Percentiles rank a stretch among this genome's conserved stretches.
Conservation (phyloP, 1,140 invertebrate genomes). For the Aphidius ervi region DNA sequence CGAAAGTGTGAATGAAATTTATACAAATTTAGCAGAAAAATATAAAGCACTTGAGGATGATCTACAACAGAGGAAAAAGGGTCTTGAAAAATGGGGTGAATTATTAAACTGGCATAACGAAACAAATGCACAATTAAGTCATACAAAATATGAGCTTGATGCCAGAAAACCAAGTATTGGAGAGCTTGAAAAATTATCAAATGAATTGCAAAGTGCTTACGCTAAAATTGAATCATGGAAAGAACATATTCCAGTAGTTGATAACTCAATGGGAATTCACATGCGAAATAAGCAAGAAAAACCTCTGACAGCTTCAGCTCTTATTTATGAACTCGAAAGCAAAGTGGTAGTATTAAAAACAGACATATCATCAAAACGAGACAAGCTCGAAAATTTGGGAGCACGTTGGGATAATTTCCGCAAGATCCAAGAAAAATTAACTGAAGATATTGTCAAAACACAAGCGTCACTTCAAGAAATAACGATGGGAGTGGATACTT, state of each 20-base stretch:
- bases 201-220: conserved; percentile 64
- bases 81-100: conserved; percentile 79
- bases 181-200: conserved; percentile 62
- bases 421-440: conserved; percentile 62
- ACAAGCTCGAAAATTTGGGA: conserved; percentile 65
- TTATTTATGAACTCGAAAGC: conserved; percentile 69
- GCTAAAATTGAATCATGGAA: conserved; percentile 68
- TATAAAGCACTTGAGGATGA: conserved; percentile 75
- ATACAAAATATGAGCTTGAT: conserved; percentile 75
- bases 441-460: conserved; percentile 60
- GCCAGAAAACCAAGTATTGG: conserved; percentile 65
- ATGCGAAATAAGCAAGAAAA: conserved; percentile 66
- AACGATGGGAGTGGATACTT: conserved; percentile 50
- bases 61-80: conserved; percentile 68
- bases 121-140: conserved; percentile 72
- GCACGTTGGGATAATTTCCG: conserved; percentile 67
- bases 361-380: conserved; percentile 62
- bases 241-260: conserved; percentile 63
- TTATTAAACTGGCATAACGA: conserved; percentile 78
- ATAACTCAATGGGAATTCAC: conserved; percentile 62
- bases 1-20: conserved; percentile 68
- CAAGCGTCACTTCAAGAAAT: conserved; percentile 56
- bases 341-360: conserved; percentile 62
- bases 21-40: conserved; percentile 67
- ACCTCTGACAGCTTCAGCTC: conserved; percentile 63